Conservation (phyloP, 2,113 vertebrate species). For the Suricata suricatta region DNA sequence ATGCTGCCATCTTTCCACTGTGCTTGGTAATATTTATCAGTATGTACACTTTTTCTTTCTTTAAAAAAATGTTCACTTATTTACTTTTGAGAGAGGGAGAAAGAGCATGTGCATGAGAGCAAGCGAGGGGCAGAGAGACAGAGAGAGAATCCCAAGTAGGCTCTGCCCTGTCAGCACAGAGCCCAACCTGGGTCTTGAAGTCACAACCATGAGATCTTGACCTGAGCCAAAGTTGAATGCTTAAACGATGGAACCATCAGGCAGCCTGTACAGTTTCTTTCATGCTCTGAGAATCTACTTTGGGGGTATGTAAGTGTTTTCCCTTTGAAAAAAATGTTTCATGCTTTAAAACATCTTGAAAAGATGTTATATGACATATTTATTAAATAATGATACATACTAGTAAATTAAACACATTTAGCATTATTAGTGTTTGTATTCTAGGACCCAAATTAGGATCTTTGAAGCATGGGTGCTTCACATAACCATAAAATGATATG, state of each 20-base stretch:
- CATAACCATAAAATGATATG: neutral
- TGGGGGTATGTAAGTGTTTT: neutral
- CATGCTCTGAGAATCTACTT: neutral
- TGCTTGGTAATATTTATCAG: neutral
- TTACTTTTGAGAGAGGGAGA: too few species aligned
- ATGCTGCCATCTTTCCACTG: neutral
- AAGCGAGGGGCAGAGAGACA: too few species aligned
- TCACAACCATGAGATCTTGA: too few species aligned
- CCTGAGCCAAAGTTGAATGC: too few species aligned
- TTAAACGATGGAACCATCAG: too few species aligned
- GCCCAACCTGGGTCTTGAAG: too few species aligned
- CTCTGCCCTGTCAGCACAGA: too few species aligned
- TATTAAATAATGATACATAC: neutral
- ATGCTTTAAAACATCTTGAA: constrained; percentile 16
- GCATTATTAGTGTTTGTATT: constrained; percentile 28
- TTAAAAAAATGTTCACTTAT: too few species aligned
- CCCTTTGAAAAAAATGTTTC: neutral
- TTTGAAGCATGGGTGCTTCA: neutral
- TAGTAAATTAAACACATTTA: neutral
- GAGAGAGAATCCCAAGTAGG: too few species aligned
- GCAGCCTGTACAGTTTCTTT: neutral
- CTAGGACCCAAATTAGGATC: neutral
- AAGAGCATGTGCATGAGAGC: too few species aligned
- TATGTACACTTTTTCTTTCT: neutral
- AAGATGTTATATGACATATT: neutral